These are phyloP conservation scores for Enteromius paludinosus DNA, from an alignment of 2,797 vertebrate genomes.

Conservation along the genomic window DNA sequence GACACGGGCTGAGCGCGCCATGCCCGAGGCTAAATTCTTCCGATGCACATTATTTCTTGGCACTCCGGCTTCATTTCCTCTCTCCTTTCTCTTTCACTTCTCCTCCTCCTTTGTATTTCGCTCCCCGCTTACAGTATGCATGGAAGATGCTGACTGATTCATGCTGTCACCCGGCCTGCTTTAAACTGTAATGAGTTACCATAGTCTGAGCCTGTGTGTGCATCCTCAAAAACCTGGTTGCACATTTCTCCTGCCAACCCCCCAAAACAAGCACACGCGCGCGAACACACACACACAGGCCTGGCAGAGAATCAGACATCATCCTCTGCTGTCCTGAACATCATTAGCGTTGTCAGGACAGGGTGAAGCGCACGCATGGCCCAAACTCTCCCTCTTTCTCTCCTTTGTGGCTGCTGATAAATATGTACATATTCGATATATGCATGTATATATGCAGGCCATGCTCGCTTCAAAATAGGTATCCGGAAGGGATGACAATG, in stretches of 20 bases:
- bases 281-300: neutral
- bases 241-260: slow-evolving; percentile 83
- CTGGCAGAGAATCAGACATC: slow-evolving; percentile 78
- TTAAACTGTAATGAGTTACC: slow-evolving; percentile 92
- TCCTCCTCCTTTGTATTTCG: slow-evolving; percentile 76
- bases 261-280: neutral
- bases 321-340: slow-evolving; percentile 87
- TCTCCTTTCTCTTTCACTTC: slow-evolving; percentile 78
- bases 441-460: neutral
- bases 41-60: slow-evolving; percentile 91
- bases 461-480: slow-evolving; percentile 3
- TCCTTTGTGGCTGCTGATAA: slow-evolving; percentile 25
- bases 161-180: slow-evolving; percentile 88
- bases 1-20: slow-evolving; percentile 91
- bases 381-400: slow-evolving; percentile 38
- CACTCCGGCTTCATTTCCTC: slow-evolving; percentile 86
- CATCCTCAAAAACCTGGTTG: slow-evolving; percentile 75
- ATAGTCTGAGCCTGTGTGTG: slow-evolving; percentile 84
- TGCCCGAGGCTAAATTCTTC: slow-evolving; percentile 90
- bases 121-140: slow-evolving; percentile 38
- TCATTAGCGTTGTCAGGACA: slow-evolving; percentile 93
- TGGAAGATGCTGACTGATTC: slow-evolving; percentile 81
- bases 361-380: slow-evolving; percentile 72
- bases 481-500: slow-evolving; percentile 63
- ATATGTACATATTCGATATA: slow-evolving; percentile 41